Conservation (phyloP, 2,888 invertebrate species). For the Hoplodrina blanda region DNA sequence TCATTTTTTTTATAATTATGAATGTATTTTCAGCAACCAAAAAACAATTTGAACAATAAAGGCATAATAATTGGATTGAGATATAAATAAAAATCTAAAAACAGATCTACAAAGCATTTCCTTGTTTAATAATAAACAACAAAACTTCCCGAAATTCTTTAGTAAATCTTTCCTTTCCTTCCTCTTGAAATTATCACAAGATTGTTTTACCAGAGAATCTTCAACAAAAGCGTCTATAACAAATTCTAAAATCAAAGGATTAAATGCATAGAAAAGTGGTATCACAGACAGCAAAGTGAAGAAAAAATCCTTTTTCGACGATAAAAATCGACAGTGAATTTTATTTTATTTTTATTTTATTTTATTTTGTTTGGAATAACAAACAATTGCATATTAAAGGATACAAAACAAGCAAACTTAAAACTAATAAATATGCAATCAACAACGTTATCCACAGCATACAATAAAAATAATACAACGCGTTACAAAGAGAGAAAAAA, state of each 20-base stretch:
- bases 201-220: conserved; percentile 36
- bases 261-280: conserved; percentile 38
- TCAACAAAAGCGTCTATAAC: conserved; percentile 30
- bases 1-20: no score
- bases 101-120: conserved; percentile 7
- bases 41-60: not conserved
- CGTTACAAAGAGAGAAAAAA: no score
- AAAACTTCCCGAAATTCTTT: conserved; percentile 10
- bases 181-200: conserved; percentile 11
- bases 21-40: no score
- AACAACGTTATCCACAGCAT: no score
- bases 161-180: not conserved
- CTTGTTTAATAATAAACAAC: conserved; percentile 26
- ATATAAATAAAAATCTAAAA: conserved; percentile 3
- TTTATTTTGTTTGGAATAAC: no score
- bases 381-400: no score
- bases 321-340: conserved; percentile 46
- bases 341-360: no score
- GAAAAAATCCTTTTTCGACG: conserved; percentile 35
- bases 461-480: no score
- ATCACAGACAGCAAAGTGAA: conserved; percentile 22
- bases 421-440: no score
- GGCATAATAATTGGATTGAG: not conserved
- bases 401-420: no score
- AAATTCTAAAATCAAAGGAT: conserved; percentile 49